Conservation (phyloP, 2,797 vertebrate genomes). For the Mormyrus proboscirostris region DNA sequence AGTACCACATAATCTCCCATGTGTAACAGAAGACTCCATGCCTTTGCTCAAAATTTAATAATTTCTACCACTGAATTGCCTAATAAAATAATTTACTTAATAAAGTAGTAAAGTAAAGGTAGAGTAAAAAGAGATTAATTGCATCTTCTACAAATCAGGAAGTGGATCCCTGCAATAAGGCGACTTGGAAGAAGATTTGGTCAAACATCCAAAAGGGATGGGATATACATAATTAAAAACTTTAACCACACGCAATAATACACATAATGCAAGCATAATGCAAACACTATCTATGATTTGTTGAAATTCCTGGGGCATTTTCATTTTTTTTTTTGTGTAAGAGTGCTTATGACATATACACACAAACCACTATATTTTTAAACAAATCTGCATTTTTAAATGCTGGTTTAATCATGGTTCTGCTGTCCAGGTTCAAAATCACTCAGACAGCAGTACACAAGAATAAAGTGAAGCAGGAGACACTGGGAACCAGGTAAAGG, state of each 20-base stretch:
- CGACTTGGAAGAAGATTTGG: neutral
- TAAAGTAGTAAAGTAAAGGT: neutral
- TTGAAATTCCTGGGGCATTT: neutral
- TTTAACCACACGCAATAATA: neutral
- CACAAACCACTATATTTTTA: too few relatives aligned
- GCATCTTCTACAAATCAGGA: neutral
- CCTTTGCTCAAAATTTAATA: neutral
- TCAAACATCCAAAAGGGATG: neutral
- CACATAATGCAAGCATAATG: neutral
- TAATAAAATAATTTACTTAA: neutral
- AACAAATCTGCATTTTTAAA: too few relatives aligned
- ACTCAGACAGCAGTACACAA: too few relatives aligned
- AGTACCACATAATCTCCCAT: neutral
- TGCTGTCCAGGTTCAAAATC: too few relatives aligned
- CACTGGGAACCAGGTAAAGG: too few relatives aligned
- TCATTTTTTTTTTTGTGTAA: neutral
- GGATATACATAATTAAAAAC: neutral
- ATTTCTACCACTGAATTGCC: neutral
- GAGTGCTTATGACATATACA: neutral
- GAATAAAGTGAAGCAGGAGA: too few relatives aligned
- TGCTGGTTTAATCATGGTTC: too few relatives aligned
- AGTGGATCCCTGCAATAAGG: neutral
- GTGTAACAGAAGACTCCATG: neutral
- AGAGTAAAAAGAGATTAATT: neutral
- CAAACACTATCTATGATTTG: neutral